Evolutionary conservation across 2,113 vertebrate species (phyloP).

Genomic region (Alouatta palliata): DNA sequence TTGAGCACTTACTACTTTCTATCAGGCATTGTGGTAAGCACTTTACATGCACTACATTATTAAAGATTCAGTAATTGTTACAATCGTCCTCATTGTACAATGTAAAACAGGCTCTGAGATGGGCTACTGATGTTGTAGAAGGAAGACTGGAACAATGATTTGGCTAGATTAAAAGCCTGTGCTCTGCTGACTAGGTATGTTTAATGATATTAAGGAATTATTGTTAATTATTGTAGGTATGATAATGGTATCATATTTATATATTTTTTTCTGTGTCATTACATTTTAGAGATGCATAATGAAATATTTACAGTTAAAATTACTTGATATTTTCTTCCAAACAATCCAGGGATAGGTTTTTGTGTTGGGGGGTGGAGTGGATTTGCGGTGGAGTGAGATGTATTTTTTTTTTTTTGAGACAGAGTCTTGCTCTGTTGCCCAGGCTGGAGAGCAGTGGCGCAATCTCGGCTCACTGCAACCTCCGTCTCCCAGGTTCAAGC

Average conservation of each 20-base stretch:
- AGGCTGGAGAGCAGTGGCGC: no score
- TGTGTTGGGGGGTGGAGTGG: not conserved
- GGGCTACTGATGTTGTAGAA: not conserved
- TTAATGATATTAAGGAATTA: not conserved
- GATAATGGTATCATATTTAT: not conserved
- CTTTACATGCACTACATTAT: not conserved
- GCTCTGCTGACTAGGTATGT: not conserved
- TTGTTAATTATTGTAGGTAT: not conserved
- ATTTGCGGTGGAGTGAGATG: not conserved
- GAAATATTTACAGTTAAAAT: constrained; percentile 35
- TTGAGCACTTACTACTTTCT: not conserved
- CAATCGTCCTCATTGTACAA: not conserved
- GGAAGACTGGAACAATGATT: not conserved
- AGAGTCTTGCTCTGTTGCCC: no score
- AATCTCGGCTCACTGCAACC: no score
- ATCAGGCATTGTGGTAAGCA: not conserved
- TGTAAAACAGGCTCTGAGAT: not conserved
- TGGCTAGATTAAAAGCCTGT: not conserved
- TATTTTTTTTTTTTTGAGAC: not conserved
- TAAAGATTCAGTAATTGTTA: not conserved
- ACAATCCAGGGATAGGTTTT: not conserved
- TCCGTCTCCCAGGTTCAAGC: no score
- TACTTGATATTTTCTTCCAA: not conserved
- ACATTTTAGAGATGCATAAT: not conserved
- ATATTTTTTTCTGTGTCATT: not conserved